Conservation (phyloP, 2,113 vertebrate genomes). For the Leptobrachium ailaonicum region DNA sequence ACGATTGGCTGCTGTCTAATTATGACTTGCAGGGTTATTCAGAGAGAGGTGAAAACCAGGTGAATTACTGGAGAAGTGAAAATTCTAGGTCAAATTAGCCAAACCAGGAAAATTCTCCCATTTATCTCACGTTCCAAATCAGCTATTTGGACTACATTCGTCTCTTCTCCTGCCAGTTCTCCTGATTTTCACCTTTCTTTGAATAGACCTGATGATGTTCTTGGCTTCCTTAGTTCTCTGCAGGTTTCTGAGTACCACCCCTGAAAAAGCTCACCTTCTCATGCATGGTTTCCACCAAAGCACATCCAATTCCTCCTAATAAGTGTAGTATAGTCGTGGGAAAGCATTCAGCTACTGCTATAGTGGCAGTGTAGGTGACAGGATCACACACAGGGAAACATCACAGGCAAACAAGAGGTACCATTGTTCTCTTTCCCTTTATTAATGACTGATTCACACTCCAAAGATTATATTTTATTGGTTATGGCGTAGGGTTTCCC, state of each 20-base stretch:
- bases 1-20: too few species aligned
- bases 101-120: too few species aligned
- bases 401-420: slow-evolving; percentile 72
- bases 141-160: too few species aligned
- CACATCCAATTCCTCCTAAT: slow-evolving; percentile 24
- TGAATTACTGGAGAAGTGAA: too few species aligned
- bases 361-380: slow-evolving; percentile 27
- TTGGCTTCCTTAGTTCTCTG: not conserved
- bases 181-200: too few species aligned
- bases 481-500: slow-evolving; percentile 67
- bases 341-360: slow-evolving; percentile 33
- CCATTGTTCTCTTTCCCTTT: slow-evolving; percentile 69
- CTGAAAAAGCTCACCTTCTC: not conserved
- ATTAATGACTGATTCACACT: slow-evolving; percentile 72
- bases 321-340: slow-evolving; percentile 25
- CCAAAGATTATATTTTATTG: slow-evolving; percentile 75
- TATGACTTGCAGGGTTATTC: too few species aligned
- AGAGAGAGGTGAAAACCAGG: too few species aligned
- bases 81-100: too few species aligned
- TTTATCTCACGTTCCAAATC: too few species aligned
- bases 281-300: not conserved
- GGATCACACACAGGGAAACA: slow-evolving; percentile 66
- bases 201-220: not conserved
- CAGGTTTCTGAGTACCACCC: not conserved
- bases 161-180: too few species aligned